Base-by-base conservation (phyloP, 2,113 vertebrate genomes). In the Oreocharis arfaki region DNA sequence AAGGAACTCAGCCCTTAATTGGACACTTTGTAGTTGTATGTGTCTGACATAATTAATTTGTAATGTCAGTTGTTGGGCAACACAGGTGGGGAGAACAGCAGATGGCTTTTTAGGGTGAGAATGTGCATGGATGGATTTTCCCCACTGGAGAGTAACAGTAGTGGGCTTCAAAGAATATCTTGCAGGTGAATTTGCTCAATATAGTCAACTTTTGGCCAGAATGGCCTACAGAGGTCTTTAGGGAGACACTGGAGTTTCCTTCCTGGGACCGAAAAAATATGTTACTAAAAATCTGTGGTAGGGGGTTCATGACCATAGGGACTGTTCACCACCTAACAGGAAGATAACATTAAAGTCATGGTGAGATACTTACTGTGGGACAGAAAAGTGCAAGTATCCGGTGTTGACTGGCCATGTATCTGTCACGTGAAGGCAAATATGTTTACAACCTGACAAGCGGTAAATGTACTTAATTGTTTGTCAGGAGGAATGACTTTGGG, bases 301-400 rank as follows among this genome's bases (percentile, higher is more conserved):
- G 30, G 3, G 20, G 4, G 32, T 77, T 79, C 0, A 0, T 85
- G 56, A 27, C 17, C 28, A 23, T 3, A 15, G 42, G 11, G 8
- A 16, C 27, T 37, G 22, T 59, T 71, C 17, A 14, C 42, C 57
- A 50, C 4, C 8, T 20, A 42, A 44, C 4, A 44, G 52, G 37
- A 24, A 52, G 30, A 70, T 65, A 35, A 35, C 7, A 17, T 41
- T 91, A 5, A 27, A 76, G 23, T 68, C 10, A 5, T 18, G 4
- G 39, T 71, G 16, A 22, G 17, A 35, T 55, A 35, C 33, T 80
- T 64, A 26, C 3, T 18, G 13, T 61, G 69, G 37, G 50, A 52
- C 22, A 82, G 44, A 73, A 74, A 52, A 67, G 12, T 32, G 28
- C 14, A 67, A 79, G 44, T 28, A 53, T 30, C 37, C 14, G 11